Base-by-base conservation (phyloP, 2,113 vertebrate genomes). In the Xenus cinereus region DNA sequence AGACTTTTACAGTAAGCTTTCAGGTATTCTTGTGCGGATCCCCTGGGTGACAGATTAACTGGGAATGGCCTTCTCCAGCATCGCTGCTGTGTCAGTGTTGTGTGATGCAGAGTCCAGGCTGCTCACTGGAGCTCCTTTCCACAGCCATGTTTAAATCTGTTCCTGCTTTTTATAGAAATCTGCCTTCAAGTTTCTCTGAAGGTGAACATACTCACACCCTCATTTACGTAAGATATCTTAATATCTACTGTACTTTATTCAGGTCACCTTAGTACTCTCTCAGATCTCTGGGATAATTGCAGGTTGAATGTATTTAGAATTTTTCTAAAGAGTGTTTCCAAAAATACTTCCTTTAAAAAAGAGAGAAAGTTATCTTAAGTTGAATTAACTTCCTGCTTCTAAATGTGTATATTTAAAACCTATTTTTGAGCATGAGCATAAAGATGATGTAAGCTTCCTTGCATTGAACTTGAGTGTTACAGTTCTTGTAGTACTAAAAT, bases 91-190 rank as follows among this genome's bases (percentile, higher is more conserved):
- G 91, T 83, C 77, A 54, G 56, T 89, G 90, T 37, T 89, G 89
- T 51, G 76, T 86, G 83, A 20, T 87, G 89, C 63, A 35, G n/a
- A 46, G n/a, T 59, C 37, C 79, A 59, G 59, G 62, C 79, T 82
- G 87, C 90, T 95, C 5, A 3, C 57, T 48, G 78, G 79, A 77
- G 80, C 73, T 77, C 10, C 76, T 66, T 93, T 92, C 79, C 85
- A 54, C 10, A 83, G 72, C 82, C 12, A 1, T 54, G 72, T 45
- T 92, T 84, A 85, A 88, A 80, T 93, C 83, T 46, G 75, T 76
- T 76, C 69, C 63, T 94, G 72, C 94, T 95, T 95, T 95, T 90
- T 95, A 92, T 95, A 96, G 96, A 93, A 93, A 77, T 46, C 32
- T 80, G 56, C 62, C 91, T 92, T 90, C 43, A 63, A 39, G 54